A percentile compares a stretch with the other conserved stretches of the same genome.
These are phyloP conservation scores for Lomographa bimaculata DNA, from an alignment of 2,888 invertebrate genomes.

Conservation along the genomic window DNA sequence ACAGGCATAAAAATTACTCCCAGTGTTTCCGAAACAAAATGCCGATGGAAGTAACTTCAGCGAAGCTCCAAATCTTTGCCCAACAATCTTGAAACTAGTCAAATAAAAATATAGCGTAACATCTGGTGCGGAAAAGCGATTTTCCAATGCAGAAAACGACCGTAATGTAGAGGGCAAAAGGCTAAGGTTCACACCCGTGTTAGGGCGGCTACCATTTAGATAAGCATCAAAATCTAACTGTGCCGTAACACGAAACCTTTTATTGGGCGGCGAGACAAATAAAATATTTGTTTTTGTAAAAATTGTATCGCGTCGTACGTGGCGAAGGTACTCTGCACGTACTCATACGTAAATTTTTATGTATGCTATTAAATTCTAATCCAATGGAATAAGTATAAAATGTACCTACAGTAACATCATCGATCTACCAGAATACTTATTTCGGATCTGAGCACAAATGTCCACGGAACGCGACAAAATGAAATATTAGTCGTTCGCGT, in stretches of 20 bases:
- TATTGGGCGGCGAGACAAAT: conserved; percentile 55
- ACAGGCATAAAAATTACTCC: conserved; percentile 39
- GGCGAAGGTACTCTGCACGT: too few species aligned
- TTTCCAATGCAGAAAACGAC: conserved; percentile 43
- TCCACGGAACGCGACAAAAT: too few species aligned
- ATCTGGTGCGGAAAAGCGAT: conserved; percentile 39
- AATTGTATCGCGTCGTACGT: too few species aligned
- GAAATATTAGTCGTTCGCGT: too few species aligned
- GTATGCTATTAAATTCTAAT: too few species aligned
- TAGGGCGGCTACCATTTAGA: conserved; percentile 65
- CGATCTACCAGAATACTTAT: too few species aligned
- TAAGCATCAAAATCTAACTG: conserved; percentile 73
- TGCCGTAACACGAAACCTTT: conserved; percentile 68
- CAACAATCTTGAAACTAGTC: conserved; percentile 27
- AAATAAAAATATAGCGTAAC: conserved; percentile 44
- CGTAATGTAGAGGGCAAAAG: conserved; percentile 56
- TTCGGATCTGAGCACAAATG: too few species aligned
- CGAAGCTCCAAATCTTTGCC: conserved; percentile 25
- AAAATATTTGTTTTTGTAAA: conserved; percentile 43
- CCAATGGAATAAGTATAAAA: too few species aligned
- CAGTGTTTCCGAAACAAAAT: conserved; percentile 41
- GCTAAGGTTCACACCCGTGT: conserved; percentile 66
- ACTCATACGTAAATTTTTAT: too few species aligned
- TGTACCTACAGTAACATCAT: too few species aligned
- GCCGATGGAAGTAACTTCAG: conserved; percentile 26